Percentiles rank a stretch among this genome's conserved stretches.
Evolutionary conservation across 2,888 invertebrate genomes (phyloP).

Genomic region (Chamaedrilus cognettii): DNA sequence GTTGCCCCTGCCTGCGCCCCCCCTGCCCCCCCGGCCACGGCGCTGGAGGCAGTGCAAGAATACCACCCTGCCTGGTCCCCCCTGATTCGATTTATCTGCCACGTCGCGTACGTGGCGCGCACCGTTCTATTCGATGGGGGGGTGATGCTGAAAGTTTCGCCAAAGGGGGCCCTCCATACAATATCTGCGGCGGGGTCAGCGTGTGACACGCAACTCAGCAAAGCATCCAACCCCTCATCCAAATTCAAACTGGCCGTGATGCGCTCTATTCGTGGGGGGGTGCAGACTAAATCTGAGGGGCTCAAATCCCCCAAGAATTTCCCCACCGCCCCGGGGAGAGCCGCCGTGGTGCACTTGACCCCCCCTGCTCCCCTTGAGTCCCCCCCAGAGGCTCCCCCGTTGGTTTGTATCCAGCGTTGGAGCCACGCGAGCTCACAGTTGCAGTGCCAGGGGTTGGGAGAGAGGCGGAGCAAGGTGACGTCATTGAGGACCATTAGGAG

Average conservation of each 20-base stretch:
- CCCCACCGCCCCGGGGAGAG: conserved; percentile 2
- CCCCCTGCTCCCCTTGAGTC: not conserved
- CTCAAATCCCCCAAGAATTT: no score
- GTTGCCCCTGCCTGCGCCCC: no score
- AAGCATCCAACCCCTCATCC: conserved; percentile 17
- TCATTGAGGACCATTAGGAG: conserved; percentile 11
- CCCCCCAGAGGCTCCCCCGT: no score
- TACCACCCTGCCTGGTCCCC: conserved; percentile 25
- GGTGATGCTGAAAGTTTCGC: conserved; percentile 28
- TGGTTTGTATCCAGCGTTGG: conserved; percentile 28
- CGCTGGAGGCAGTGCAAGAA: conserved; percentile 27
- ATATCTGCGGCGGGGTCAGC: conserved; percentile 34
- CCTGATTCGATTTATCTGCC: conserved; percentile 11
- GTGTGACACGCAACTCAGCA: conserved; percentile 28
- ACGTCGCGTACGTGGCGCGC: conserved; percentile 17
- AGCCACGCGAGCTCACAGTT: conserved; percentile 36
- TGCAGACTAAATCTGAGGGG: no score
- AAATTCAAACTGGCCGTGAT: conserved; percentile 17
- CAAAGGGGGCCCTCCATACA: conserved; percentile 31
- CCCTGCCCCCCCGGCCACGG: no score
- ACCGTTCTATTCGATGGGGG: conserved; percentile 27
- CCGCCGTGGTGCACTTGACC: not conserved
- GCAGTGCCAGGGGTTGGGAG: conserved; percentile 33
- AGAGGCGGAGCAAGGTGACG: conserved; percentile 3
- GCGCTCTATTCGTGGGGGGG: conserved; percentile 20